Conservation (phyloP, 2,797 vertebrate species). For the Numenius phaeopus region DNA sequence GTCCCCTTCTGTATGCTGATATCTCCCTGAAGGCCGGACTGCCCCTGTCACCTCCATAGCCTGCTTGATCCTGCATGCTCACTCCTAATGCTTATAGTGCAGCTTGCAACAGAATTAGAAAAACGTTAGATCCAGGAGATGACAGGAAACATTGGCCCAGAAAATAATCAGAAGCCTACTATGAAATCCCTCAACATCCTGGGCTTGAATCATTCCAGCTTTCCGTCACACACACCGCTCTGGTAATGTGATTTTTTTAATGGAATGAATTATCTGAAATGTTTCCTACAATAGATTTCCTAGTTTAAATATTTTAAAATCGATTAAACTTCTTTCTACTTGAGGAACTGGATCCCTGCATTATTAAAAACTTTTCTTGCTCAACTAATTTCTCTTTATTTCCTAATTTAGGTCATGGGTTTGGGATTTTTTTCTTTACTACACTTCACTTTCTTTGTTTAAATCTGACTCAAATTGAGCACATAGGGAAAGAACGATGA, state of each 20-base stretch:
- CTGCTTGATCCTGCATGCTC: not conserved
- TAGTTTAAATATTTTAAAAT: slow-evolving; percentile 23
- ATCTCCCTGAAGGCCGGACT: not conserved
- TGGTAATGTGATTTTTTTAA: not conserved
- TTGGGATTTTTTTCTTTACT: not conserved
- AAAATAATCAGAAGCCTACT: not conserved
- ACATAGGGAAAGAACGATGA: not conserved
- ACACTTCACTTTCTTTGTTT: not conserved
- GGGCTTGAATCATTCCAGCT: not conserved
- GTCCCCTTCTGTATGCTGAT: not conserved
- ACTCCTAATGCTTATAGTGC: not conserved
- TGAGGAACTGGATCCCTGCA: not conserved
- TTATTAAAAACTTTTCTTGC: not conserved
- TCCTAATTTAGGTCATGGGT: not conserved
- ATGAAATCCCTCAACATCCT: not conserved
- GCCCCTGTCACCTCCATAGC: not conserved
- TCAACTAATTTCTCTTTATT: not conserved
- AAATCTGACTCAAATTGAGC: not conserved
- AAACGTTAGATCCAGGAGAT: not conserved
- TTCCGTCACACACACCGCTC: not conserved
- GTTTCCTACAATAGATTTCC: not conserved
- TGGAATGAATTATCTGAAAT: not conserved
- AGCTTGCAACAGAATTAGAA: not conserved
- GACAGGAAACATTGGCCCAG: not conserved
- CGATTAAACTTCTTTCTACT: not conserved